Evolutionary conservation across 2,888 invertebrate genomes (phyloP).

Genomic region (Eledona agricola): DNA sequence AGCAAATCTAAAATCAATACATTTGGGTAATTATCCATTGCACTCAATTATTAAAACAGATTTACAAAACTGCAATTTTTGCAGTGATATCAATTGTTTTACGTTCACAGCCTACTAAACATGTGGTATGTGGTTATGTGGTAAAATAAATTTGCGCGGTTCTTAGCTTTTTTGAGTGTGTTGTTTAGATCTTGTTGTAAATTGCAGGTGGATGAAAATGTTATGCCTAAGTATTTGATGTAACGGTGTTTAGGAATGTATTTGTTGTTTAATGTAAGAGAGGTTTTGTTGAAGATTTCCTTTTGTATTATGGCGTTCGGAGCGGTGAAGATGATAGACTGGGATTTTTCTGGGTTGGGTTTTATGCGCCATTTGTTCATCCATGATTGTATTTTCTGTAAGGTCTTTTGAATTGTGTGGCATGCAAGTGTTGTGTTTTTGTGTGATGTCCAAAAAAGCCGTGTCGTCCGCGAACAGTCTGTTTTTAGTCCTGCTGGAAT

Average conservation of each 20-base stretch:
- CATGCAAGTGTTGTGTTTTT: too few species aligned
- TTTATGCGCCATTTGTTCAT: constrained; percentile 12
- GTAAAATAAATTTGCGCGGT: constrained; percentile 10
- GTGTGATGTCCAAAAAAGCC: too few species aligned
- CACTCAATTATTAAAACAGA: too few species aligned
- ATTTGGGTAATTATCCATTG: too few species aligned
- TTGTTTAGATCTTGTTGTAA: not conserved
- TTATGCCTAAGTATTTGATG: constrained; percentile 15
- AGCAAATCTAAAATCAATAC: too few species aligned
- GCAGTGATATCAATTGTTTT: too few species aligned
- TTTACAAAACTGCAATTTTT: too few species aligned
- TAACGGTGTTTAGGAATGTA: not conserved
- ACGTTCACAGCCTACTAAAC: too few species aligned
- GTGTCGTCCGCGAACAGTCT: too few species aligned
- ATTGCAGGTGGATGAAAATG: constrained; percentile 5
- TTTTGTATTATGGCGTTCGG: not conserved
- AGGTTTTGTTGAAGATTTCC: not conserved
- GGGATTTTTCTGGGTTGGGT: constrained; percentile 16
- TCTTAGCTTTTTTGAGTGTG: constrained; percentile 13
- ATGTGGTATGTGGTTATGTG: not conserved
- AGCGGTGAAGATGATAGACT: constrained; percentile 1
- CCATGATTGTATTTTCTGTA: too few species aligned
- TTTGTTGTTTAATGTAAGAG: constrained; percentile 1
- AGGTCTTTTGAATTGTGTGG: too few species aligned
- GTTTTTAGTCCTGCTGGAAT: too few species aligned